These are phyloP conservation scores for Andrena trimmerana DNA, from an alignment of 2,888 invertebrate genomes.

Conservation along the genomic window DNA sequence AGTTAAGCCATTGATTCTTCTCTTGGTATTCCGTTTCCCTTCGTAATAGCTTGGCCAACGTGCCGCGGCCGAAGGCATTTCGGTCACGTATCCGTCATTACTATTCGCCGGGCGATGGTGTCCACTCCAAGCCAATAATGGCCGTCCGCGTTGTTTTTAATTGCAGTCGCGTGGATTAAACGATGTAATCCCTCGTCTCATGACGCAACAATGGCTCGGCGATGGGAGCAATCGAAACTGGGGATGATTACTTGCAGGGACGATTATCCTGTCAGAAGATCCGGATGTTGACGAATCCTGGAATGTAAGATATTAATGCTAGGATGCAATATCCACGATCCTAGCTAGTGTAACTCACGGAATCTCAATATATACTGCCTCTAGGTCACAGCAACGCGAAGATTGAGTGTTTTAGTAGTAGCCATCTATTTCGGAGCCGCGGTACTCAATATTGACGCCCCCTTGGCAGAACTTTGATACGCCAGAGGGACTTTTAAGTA, in stretches of 20 bases:
- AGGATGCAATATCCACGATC: not conserved
- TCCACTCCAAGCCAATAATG: conserved; percentile 32
- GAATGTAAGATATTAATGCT: not conserved
- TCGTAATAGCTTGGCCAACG: conserved; percentile 37
- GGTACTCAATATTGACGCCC: not conserved
- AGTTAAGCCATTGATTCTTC: conserved; percentile 57
- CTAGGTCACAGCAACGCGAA: not conserved
- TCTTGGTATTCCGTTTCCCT: conserved; percentile 42
- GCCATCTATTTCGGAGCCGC: not conserved
- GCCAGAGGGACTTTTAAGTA: conserved; percentile 13
- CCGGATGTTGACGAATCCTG: not conserved
- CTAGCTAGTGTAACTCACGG: not conserved
- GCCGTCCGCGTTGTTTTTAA: conserved; percentile 30
- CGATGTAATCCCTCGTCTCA: not conserved
- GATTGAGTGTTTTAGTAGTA: not conserved
- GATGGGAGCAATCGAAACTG: not conserved
- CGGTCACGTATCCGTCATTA: conserved; percentile 63
- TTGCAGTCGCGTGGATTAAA: not conserved
- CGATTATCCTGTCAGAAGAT: not conserved
- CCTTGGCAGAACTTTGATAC: not conserved
- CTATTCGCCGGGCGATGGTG: conserved; percentile 51
- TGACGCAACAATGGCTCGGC: not conserved
- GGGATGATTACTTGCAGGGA: not conserved
- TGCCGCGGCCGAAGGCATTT: conserved; percentile 36
- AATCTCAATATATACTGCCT: not conserved